Base-by-base conservation (phyloP, 2,797 vertebrate genomes). In the Bovichtus variegatus region DNA sequence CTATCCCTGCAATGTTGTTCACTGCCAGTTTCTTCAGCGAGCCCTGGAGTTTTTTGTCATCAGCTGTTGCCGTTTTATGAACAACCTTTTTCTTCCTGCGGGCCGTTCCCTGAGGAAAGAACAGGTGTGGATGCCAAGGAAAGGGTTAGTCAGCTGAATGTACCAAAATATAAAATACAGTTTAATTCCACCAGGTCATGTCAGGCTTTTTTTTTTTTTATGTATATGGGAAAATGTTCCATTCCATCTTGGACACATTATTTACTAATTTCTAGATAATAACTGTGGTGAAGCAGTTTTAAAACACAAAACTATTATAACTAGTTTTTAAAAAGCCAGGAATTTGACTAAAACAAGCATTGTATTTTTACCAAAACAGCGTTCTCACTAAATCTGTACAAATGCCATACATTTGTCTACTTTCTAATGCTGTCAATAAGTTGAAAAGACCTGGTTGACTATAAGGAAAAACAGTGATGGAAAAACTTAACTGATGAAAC, bases 41-140 rank as follows among this genome's bases (percentile, higher is more conserved):
- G 89, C 98, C 96, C 91, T 99, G 98, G 77, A 99, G 97, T 90
- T 99, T 99, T 90, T 99, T 99, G 94, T 99, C 98, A 76, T 99
- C 98, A 86, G 98, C 98, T 85, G 98, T 98, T 54, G 98, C 97
- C 10, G 98, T 99, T 94, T 97, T 97, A 93, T 99, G 98, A 72
- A 99, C 98, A 51, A 99, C 97, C 98, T 99, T 99, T 96, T 98
- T 99, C 97, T 99, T 99, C 94, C 98, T 97, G 89, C 98, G 97
- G 74, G 98, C 97, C 59, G 98, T 97, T 81, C 98, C 98, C 98
- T 99, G 81, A 47, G 34, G 54, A 69, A 21, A 82, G 59, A 94
- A 82, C 75, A 86, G 66, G 74, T 79, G 80, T 44, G 34, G 2
- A 31, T n/a, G 27, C 13, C 36, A 63, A 29, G 57, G 46, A 12